Conservation (phyloP, 2,113 vertebrate genomes). For the Solenodon paradoxus region DNA sequence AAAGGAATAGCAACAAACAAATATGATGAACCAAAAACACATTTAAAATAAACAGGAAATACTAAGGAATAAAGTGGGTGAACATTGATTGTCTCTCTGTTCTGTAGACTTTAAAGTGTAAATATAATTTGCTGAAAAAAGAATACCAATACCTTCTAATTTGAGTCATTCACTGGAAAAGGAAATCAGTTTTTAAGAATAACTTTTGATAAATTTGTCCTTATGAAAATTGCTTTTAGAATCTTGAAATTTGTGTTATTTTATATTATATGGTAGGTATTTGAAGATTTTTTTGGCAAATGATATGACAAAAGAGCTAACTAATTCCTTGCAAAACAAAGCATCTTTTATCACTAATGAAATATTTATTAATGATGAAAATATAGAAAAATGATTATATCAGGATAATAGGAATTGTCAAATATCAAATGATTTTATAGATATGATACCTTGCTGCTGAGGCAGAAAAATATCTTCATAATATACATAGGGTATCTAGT, state of each 20-base stretch:
- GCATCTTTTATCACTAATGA: constrained; percentile 16
- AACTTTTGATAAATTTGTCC: not conserved
- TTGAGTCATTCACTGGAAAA: not conserved
- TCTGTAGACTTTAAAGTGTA: not conserved
- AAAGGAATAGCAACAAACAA: not conserved
- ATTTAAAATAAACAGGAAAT: not conserved
- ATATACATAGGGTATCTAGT: not conserved
- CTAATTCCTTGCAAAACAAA: constrained; percentile 22
- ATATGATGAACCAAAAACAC: not conserved
- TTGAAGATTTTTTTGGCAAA: constrained; percentile 36
- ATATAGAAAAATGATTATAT: not conserved
- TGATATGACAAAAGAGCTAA: not conserved
- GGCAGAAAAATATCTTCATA: not conserved
- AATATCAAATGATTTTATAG: not conserved
- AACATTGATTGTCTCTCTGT: not conserved
- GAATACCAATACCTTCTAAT: not conserved
- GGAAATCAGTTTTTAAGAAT: not conserved
- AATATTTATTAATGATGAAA: constrained; percentile 34
- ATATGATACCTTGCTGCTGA: not conserved
- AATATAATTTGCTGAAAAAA: constrained; percentile 1
- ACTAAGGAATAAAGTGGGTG: not conserved
- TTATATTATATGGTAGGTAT: not conserved
- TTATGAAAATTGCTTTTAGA: not conserved
- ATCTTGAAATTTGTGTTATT: not conserved
- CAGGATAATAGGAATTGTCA: not conserved